Evolutionary conservation across 2,888 invertebrate species (phyloP), one percentile per base, ranked within the genome.

Genomic region (Polyommatus icarus): DNA sequence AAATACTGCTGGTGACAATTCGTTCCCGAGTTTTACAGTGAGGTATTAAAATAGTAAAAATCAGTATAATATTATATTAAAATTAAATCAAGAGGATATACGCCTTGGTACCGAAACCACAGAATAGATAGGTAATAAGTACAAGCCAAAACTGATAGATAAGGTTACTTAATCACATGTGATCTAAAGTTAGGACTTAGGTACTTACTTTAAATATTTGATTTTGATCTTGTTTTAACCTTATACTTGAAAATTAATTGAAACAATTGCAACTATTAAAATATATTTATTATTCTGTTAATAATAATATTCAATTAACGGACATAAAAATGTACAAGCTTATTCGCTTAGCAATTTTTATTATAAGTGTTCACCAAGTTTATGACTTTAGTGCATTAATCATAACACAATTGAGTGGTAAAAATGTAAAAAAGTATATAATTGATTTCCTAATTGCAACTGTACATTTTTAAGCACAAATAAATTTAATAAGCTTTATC

Each of bases 391-490:
- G 72, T 20, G 10, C 72, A 72, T 40, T 72, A 20, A 72, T 72
- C n/a, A n/a, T 72, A 72, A 36, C 40, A n/a, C 32, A 71, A 71
- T 71, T 32, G 29, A 71, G 32, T 71, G 7, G 18, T 18, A 71
- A 36, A 36, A 46, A 46, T 72, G 40, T n/a, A 67, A 20, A 29
- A 24, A 24, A 24, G 24, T 5, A 29, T 72, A 3, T 72, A 72
- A 71, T 40, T 71, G 71, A 71, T 71, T 71, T 71, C 71, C 71
- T 71, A 1, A 36, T 71, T 0, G 36, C 40, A 36, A 67, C 10
- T 3, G 20, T 40, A 5, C 8, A 40, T n/a, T n/a, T 71, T 36
- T n/a, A 71, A 36, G n/a, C n/a, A 86, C 84, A 87, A 87, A 15
- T 10, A 40, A 36, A 36, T 36, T 36, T 36, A 36, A 40, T 40